These are phyloP conservation scores for Campylorhamphus procurvoides DNA, from an alignment of 2,113 vertebrate genomes.

Conservation along the genomic window DNA sequence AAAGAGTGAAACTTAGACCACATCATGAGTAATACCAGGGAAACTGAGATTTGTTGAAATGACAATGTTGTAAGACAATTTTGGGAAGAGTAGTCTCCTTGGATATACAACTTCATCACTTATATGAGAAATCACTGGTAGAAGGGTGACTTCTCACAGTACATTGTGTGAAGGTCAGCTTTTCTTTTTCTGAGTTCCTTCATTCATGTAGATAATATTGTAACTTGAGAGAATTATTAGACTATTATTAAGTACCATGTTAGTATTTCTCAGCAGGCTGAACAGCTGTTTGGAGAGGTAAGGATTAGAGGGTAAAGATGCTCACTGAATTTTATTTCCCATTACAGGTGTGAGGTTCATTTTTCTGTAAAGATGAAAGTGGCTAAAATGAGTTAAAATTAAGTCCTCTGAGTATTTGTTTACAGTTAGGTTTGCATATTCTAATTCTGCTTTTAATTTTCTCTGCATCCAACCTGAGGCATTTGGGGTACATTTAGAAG, in stretches of 20 bases:
- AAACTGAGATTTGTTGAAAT: background rate
- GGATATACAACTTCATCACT: background rate
- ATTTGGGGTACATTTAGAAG: background rate
- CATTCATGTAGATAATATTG: background rate
- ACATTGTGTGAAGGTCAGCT: background rate
- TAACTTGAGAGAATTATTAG: conserved; percentile 4
- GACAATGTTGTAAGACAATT: background rate
- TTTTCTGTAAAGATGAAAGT: background rate
- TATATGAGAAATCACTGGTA: background rate
- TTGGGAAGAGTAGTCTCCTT: background rate
- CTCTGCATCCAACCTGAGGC: background rate
- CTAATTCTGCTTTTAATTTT: background rate
- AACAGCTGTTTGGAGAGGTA: background rate
- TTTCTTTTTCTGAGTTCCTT: background rate
- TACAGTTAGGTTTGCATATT: background rate
- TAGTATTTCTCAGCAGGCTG: conserved; percentile 14
- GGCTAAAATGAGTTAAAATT: background rate
- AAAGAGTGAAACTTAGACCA: background rate
- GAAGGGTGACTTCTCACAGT: background rate
- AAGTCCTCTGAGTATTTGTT: background rate
- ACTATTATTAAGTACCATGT: background rate
- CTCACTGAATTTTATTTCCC: background rate
- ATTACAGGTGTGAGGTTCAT: background rate
- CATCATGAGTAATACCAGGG: background rate
- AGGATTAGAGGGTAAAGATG: background rate